Percentiles rank a stretch among this genome's conserved stretches.
Conservation (phyloP, 1,140 invertebrate genomes). For the Polyergus mexicanus region DNA sequence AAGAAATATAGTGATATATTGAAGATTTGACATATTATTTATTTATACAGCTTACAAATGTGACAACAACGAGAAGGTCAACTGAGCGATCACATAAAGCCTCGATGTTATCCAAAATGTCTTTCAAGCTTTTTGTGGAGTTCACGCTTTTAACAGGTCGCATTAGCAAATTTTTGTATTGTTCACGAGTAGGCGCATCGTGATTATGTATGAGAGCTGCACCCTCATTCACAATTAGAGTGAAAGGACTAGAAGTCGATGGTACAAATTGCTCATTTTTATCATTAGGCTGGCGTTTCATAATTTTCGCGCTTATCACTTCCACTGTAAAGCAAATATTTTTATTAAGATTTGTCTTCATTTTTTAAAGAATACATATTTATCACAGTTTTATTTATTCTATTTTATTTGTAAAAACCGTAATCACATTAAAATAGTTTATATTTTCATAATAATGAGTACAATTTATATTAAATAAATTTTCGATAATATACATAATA, state of each 20-base stretch:
- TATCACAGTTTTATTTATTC: not conserved
- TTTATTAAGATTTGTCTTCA: not conserved
- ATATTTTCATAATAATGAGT: not conserved
- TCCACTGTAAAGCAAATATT: conserved; percentile 86
- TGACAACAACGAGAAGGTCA: conserved; percentile 84
- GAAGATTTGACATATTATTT: not conserved
- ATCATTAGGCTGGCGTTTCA: conserved; percentile 86
- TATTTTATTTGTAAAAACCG: not conserved
- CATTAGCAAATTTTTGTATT: conserved; percentile 86
- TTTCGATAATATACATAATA: not conserved
- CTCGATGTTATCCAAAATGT: conserved; percentile 81
- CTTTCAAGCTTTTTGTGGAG: conserved; percentile 74
- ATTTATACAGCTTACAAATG: conserved; percentile 81
- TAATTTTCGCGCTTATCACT: conserved; percentile 88
- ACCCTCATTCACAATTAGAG: conserved; percentile 88
- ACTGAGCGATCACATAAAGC: conserved; percentile 82
- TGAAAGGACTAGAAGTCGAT: conserved; percentile 88
- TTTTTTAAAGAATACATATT: not conserved
- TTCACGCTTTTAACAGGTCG: conserved; percentile 87
- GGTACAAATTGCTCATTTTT: conserved; percentile 88
- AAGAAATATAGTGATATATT: not conserved
- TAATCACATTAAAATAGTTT: too few relatives aligned
- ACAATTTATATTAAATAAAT: not conserved
- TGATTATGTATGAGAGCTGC: conserved; percentile 87
- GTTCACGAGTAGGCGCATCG: conserved; percentile 84